A percentile compares a stretch with the other conserved stretches of the same genome.
Conservation (phyloP, 1,140 invertebrate genomes). For the Popillia japonica region DNA sequence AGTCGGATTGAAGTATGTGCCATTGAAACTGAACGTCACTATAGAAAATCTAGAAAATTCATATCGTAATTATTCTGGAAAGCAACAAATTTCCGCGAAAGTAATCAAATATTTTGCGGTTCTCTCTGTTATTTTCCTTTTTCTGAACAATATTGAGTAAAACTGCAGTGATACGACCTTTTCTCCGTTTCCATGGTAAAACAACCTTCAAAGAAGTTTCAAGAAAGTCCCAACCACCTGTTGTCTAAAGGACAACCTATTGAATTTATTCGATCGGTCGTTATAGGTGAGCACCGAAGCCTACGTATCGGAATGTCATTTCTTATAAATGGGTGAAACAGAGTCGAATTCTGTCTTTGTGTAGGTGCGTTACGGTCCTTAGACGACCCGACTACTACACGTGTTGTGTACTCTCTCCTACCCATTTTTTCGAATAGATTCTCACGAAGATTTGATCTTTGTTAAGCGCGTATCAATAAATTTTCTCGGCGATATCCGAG, state of each 20-base stretch:
- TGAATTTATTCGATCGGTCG: constrained; percentile 10
- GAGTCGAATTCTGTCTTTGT: constrained; percentile 8
- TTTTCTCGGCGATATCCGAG: not conserved
- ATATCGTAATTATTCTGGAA: no score
- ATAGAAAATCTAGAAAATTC: no score
- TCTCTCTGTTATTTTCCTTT: no score
- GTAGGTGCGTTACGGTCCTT: not conserved
- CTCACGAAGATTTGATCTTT: constrained; percentile 11
- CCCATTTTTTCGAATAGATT: not conserved
- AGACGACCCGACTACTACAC: not conserved
- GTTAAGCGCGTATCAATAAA: not conserved
- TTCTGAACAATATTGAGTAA: no score
- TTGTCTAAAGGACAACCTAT: constrained; percentile 5
- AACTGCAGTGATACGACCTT: not conserved
- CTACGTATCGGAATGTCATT: not conserved
- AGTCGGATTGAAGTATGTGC: no score
- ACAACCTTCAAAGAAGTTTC: not conserved
- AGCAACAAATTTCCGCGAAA: no score
- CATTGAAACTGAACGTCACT: no score
- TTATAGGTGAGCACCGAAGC: not conserved
- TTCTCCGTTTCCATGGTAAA: not conserved
- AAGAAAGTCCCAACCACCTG: constrained; percentile 13
- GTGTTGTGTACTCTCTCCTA: not conserved
- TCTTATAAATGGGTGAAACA: constrained; percentile 15
- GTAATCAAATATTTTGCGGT: no score